Evolutionary conservation across 2,113 vertebrate species (phyloP).

Genomic region (Potamarius usumacintae): DNA sequence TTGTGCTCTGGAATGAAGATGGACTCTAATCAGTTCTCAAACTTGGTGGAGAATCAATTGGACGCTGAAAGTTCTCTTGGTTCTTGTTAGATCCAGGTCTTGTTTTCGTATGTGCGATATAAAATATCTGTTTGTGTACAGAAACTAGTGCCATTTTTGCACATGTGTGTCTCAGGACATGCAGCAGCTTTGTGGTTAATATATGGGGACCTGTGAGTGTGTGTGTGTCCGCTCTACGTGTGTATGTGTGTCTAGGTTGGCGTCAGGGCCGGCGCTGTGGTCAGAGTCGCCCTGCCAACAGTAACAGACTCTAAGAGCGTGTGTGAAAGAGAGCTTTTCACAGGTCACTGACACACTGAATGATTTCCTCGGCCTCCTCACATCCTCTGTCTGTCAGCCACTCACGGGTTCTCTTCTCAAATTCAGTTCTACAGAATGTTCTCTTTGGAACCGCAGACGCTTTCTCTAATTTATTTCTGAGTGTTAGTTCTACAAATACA

Average conservation of each 20-base stretch:
- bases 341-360: slow-evolving; percentile 45
- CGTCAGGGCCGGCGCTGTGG: slow-evolving; percentile 44
- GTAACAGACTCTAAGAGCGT: slow-evolving; percentile 50
- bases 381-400: slow-evolving; percentile 8
- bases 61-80: not conserved
- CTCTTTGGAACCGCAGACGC: not conserved
- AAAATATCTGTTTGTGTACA: not conserved
- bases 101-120: not conserved
- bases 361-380: slow-evolving; percentile 50
- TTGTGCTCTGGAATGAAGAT: too few relatives aligned
- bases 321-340: slow-evolving; percentile 58
- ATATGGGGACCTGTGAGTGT: slow-evolving; percentile 13
- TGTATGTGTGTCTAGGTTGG: slow-evolving; percentile 17
- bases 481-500: not conserved
- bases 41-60: not conserved
- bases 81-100: not conserved
- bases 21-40: not conserved
- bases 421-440: not conserved
- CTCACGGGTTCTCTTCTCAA: not conserved
- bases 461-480: not conserved
- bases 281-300: slow-evolving; percentile 45
- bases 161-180: slow-evolving; percentile 29
- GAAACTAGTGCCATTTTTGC: slow-evolving; percentile 10
- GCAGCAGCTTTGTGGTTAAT: slow-evolving; percentile 23
- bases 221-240: slow-evolving; percentile 1